Base-by-base conservation (phyloP, 2,888 invertebrate genomes). In the Auanema freiburgensis region DNA sequence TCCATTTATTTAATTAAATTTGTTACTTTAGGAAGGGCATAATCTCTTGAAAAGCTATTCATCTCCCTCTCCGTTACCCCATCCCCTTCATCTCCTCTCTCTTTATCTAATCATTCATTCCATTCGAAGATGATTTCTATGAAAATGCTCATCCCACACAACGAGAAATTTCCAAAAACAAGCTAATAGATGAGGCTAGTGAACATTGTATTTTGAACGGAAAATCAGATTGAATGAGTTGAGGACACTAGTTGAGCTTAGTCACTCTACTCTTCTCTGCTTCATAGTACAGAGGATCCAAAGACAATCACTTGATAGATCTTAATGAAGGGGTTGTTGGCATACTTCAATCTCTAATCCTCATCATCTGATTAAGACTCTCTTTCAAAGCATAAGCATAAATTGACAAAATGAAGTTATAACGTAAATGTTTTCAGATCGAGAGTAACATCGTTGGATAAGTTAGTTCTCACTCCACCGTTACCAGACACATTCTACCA, bases 401-500 rank as follows among this genome's bases (percentile, higher is more conserved):
- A 55, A n/a, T 11, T n/a, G n/a, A 11, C n/a, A 55, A 55, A 16
- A 2, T 1, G 10, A 1, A 1, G 25, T 11, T 41, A 16, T 25
- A 33, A 52, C 14, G 4, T 1, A 6, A 16, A 14, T 57, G 4
- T 46, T 69, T 74, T n/a, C 66, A 74, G 74, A 11, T 57, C 66
- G 8, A 33, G 44, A 43, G 61, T 69, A 11, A 72, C 68, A 8
- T 62, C 72, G 1, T 49, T 74, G 14, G 23, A 52, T n/a, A 24
- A 54, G 10, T 57, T 74, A 12, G 11, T 41, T 3, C 55, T 72
- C 11, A 71, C 71, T 33, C 73, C 76, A 18, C 68, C 72, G 6
- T 62, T 79, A 5, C 79, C 79, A 5, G 49, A 59, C 11, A 69
- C 69, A 23, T 79, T 78, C 65, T 67, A 63, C 8, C 44, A 65